These are phyloP conservation scores for Popillia japonica DNA, from an alignment of 1,140 invertebrate species.

Conservation along the genomic window DNA sequence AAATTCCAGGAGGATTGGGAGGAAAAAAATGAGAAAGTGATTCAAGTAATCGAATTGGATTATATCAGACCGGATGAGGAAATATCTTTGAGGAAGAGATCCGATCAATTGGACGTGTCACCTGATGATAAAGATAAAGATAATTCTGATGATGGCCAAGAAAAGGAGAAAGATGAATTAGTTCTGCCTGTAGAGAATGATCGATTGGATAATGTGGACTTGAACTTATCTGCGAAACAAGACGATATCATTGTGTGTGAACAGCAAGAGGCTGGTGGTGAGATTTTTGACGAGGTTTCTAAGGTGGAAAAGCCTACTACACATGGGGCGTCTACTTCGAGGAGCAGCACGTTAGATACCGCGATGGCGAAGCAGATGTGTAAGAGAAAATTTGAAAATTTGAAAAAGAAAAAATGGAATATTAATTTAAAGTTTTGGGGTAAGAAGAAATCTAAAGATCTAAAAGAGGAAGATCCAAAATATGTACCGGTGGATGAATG, in stretches of 20 bases:
- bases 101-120: no score
- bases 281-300: background rate
- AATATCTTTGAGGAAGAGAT: background rate
- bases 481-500: background rate
- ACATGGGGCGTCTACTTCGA: background rate
- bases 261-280: background rate
- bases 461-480: conserved; percentile 8
- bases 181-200: background rate
- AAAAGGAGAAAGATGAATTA: conserved; percentile 30
- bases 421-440: conserved; percentile 37
- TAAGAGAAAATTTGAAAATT: conserved; percentile 33
- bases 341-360: background rate
- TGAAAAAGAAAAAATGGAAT: conserved; percentile 35
- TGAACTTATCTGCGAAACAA: background rate
- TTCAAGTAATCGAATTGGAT: conserved; percentile 47
- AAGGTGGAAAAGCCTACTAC: background rate
- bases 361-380: conserved; percentile 7
- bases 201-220: conserved; percentile 17
- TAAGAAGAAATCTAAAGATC: conserved; percentile 30
- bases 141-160: background rate
- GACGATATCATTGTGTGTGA: background rate
- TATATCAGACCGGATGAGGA: conserved; percentile 35
- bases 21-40: conserved; percentile 44
- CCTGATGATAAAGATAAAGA: no score
- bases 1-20: conserved; percentile 48